These are phyloP conservation scores for Brachionus angularis DNA, from an alignment of 1,140 invertebrate species.

Conservation along the genomic window DNA sequence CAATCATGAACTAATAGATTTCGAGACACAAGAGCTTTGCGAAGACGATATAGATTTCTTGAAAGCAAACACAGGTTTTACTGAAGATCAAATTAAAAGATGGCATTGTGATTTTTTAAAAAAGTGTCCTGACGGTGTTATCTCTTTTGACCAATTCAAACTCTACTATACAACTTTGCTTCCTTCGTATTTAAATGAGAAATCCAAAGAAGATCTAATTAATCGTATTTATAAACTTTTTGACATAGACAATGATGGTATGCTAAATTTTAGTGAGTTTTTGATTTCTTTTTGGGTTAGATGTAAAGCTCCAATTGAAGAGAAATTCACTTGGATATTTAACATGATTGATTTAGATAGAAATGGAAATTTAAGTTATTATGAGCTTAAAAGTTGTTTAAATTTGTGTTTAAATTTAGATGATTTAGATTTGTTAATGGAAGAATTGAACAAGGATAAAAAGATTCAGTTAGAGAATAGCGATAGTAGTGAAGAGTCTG, in stretches of 20 bases:
- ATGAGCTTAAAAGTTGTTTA: background rate
- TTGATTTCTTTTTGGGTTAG: constrained; percentile 38
- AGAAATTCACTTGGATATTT: constrained; percentile 43
- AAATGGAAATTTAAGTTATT: constrained; percentile 4
- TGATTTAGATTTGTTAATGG: constrained; percentile 6
- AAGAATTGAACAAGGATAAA: constrained; percentile 4
- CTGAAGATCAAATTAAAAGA: constrained; percentile 9
- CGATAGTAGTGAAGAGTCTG: constrained; percentile 25
- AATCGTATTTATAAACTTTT: constrained; percentile 7
- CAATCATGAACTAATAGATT: no score
- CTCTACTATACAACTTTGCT: constrained; percentile 31
- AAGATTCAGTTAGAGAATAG: background rate
- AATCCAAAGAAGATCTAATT: constrained; percentile 1
- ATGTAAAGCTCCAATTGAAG: constrained; percentile 31
- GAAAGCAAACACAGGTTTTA: constrained; percentile 29
- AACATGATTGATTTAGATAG: constrained; percentile 37
- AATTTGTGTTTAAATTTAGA: constrained; percentile 2
- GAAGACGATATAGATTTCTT: constrained; percentile 40
- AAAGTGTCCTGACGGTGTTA: constrained; percentile 16
- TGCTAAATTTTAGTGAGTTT: constrained; percentile 42
- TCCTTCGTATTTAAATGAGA: background rate
- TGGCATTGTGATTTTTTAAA: constrained; percentile 35
- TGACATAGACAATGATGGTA: constrained; percentile 36
- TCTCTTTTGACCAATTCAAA: constrained; percentile 38
- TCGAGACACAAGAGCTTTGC: background rate